A percentile compares a stretch with the other conserved stretches of the same genome.
Evolutionary conservation across 1,140 invertebrate genomes (phyloP).

Genomic region (Heliconius eleuchia): DNA sequence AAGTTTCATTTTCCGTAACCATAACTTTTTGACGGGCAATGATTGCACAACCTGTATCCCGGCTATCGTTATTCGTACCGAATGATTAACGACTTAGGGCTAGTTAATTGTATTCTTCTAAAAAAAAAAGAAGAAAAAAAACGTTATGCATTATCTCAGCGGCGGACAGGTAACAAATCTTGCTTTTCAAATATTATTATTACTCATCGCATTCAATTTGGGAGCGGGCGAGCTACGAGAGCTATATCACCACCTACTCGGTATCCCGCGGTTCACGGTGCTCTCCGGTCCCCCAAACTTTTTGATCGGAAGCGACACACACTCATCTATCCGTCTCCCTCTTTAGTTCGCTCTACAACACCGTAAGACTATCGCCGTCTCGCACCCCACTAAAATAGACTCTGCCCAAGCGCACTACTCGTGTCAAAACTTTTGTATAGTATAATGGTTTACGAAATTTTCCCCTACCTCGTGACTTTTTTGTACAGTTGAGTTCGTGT

Average conservation of each 20-base stretch:
- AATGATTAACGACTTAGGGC: conserved; percentile 64
- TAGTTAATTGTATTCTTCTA: conserved; percentile 71
- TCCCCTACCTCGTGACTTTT: conserved; percentile 78
- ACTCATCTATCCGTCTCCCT: conserved; percentile 68
- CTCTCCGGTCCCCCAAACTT: conserved; percentile 76
- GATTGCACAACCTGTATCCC: conserved; percentile 70
- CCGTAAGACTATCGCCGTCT: conserved; percentile 62
- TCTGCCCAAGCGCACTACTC: conserved; percentile 80
- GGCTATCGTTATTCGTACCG: conserved; percentile 51
- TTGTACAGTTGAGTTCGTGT: conserved; percentile 75
- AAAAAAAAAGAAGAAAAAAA: conserved; percentile 68
- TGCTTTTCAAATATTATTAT: conserved; percentile 80
- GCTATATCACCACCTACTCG: conserved; percentile 80
- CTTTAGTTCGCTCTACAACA: conserved; percentile 45
- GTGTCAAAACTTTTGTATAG: conserved; percentile 81
- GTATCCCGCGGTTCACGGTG: conserved; percentile 72
- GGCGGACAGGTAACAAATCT: conserved; percentile 80
- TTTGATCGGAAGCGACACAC: conserved; percentile 74
- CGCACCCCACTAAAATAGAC: conserved; percentile 77
- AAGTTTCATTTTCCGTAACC: conserved; percentile 56
- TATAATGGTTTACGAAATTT: conserved; percentile 79
- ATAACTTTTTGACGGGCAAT: conserved; percentile 53
- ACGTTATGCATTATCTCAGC: conserved; percentile 68
- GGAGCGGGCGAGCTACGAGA: conserved; percentile 74
- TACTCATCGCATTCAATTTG: conserved; percentile 80